phyloP scores from a whole-genome alignment of 2,888 invertebrate species.

The Drosophila ustulata region DNA sequence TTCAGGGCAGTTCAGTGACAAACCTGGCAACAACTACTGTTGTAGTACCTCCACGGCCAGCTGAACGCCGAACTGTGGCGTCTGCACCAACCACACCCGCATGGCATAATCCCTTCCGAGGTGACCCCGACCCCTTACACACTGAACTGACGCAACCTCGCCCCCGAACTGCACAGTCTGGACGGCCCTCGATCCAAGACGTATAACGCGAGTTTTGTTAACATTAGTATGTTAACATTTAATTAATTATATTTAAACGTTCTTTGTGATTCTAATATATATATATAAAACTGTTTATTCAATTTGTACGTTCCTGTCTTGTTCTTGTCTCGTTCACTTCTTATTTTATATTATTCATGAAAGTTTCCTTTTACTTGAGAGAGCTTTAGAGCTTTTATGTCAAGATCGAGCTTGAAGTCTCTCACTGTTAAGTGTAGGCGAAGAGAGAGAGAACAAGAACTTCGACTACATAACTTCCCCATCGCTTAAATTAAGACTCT shows the following conservation, averaged over 20 bases:
- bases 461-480: constrained; percentile 8
- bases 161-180: no score
- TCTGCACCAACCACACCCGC: no score
- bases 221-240: constrained; percentile 4
- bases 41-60: no score
- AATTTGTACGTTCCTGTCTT: neutral
- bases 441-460: neutral
- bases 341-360: neutral
- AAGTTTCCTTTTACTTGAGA: neutral
- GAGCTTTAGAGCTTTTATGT: constrained; percentile 11
- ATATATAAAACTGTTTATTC: neutral
- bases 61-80: no score
- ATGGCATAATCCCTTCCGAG: no score
- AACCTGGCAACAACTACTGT: no score
- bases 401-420: constrained; percentile 4
- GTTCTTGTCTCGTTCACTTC: neutral
- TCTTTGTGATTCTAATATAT: neutral
- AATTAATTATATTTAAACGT: neutral
- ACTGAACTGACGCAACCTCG: no score
- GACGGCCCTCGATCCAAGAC: no score
- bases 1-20: no score
- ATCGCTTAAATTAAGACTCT: constrained; percentile 8
- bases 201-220: constrained; percentile 4
- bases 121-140: no score
- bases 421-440: neutral